Conservation (phyloP, 2,888 invertebrate genomes). For the Sinotaia quadrata region DNA sequence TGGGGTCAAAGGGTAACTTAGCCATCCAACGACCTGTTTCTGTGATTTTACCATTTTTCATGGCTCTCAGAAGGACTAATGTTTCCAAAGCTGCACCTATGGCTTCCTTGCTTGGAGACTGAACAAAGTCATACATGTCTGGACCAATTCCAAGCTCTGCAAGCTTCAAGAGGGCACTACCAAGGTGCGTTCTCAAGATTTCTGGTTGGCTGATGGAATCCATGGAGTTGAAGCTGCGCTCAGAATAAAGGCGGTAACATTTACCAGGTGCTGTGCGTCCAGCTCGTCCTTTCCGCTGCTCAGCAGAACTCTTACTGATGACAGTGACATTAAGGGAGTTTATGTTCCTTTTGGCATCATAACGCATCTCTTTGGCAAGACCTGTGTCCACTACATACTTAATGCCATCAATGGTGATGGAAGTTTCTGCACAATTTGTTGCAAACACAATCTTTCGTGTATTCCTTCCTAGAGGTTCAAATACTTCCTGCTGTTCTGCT, state of each 20-base stretch:
- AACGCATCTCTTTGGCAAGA: conserved; percentile 68
- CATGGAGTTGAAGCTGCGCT: conserved; percentile 64
- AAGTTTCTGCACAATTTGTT: conserved; percentile 73
- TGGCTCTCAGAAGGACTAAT: conserved; percentile 57
- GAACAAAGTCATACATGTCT: conserved; percentile 65
- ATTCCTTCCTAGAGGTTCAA: conserved; percentile 48
- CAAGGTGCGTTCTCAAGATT: conserved; percentile 61
- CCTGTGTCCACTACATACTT: conserved; percentile 72
- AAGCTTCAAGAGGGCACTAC: conserved; percentile 60
- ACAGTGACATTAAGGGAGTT: conserved; percentile 56
- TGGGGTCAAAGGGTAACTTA: conserved; percentile 63
- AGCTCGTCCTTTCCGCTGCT: conserved; percentile 72
- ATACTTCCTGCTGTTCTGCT: conserved; percentile 67
- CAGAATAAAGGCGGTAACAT: conserved; percentile 69
- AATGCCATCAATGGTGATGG: conserved; percentile 71
- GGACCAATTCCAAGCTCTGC: conserved; percentile 61
- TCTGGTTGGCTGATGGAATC: conserved; percentile 63
- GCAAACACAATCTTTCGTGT: conserved; percentile 71
- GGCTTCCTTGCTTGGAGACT: conserved; percentile 53
- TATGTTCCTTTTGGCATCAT: conserved; percentile 64
- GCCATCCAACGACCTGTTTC: conserved; percentile 62
- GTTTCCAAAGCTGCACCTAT: conserved; percentile 51
- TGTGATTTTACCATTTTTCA: conserved; percentile 51
- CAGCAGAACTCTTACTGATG: conserved; percentile 69
- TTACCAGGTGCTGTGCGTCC: conserved; percentile 70